A percentile compares a stretch with the other conserved stretches of the same genome.
phyloP scores from a whole-genome alignment of 2,113 vertebrate genomes.

The Mugil cephalus region DNA sequence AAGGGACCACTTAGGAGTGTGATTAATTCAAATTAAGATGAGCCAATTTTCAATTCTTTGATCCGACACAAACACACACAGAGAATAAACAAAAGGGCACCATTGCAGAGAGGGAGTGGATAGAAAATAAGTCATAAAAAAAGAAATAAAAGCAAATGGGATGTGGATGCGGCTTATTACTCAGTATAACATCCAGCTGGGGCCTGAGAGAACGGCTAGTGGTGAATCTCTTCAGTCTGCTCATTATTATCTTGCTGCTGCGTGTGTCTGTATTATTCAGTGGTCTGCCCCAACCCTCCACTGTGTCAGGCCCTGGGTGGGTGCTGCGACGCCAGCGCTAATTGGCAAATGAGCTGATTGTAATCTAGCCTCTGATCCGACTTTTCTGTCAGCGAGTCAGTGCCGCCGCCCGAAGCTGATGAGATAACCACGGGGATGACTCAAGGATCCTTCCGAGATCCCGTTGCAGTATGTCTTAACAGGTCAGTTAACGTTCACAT shows the following conservation, averaged over 20 bases:
- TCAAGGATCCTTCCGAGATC: constrained; percentile 22
- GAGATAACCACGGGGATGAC: constrained; percentile 31
- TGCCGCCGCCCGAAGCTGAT: constrained; percentile 19
- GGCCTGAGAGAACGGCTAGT: constrained; percentile 14
- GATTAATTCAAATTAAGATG: constrained; percentile 55
- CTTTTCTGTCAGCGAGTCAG: constrained; percentile 8
- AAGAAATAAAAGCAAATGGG: constrained; percentile 47
- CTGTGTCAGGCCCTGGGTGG: constrained; percentile 26
- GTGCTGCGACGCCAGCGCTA: constrained; percentile 31
- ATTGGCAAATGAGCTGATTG: constrained; percentile 57
- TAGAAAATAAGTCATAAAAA: constrained; percentile 43
- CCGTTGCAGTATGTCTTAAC: neutral
- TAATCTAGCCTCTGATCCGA: constrained; percentile 51
- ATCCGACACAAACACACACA: constrained; percentile 11
- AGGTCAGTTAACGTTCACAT: constrained; percentile 25
- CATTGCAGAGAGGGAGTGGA: neutral
- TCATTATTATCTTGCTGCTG: constrained; percentile 49
- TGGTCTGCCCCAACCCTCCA: neutral
- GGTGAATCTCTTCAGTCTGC: constrained; percentile 30
- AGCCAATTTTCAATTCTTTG: constrained; percentile 36
- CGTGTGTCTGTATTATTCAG: constrained; percentile 43
- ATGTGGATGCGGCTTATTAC: constrained; percentile 35
- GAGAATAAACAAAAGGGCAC: constrained; percentile 30
- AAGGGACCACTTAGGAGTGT: constrained; percentile 50
- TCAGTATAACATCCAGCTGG: constrained; percentile 46